A percentile compares a stretch with the other conserved stretches of the same genome.
phyloP scores from a whole-genome alignment of 2,113 vertebrate genomes.

The Neotoma lepida region DNA sequence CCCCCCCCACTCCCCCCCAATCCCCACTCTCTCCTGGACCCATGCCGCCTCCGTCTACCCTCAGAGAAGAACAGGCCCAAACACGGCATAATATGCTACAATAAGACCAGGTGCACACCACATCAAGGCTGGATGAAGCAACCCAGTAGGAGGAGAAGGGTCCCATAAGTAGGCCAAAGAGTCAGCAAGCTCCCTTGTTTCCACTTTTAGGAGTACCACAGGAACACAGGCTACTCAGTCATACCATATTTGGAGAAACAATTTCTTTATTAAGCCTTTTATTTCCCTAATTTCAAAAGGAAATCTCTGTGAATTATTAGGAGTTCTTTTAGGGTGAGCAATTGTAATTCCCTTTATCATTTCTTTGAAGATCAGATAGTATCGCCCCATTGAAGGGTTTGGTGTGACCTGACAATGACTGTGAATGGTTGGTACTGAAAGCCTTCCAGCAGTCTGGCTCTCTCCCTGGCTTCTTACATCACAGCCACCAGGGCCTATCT shows the following conservation, averaged over 20 bases:
- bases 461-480: neutral
- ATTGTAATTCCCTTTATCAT: slow-evolving; percentile 62
- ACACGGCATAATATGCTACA: neutral
- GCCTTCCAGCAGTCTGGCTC: neutral
- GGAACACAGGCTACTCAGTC: neutral
- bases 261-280: slow-evolving; percentile 29
- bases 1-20: too few relatives aligned
- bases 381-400: slow-evolving; percentile 24
- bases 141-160: neutral
- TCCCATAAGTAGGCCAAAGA: neutral
- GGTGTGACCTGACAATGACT: slow-evolving; percentile 5
- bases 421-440: neutral
- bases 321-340: slow-evolving; percentile 49
- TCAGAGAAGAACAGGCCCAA: neutral
- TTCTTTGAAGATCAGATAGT: slow-evolving; percentile 48
- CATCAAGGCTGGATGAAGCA: neutral
- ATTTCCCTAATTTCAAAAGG: slow-evolving; percentile 56
- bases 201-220: neutral
- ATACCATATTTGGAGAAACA: slow-evolving; percentile 42
- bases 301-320: slow-evolving; percentile 47
- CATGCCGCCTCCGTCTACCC: neutral
- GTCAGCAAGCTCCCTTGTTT: neutral
- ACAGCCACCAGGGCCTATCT: neutral
- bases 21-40: neutral
- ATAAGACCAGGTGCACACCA: neutral